phyloP scores from a whole-genome alignment of 2,888 invertebrate species.

The Hoplodrina ambigua region DNA sequence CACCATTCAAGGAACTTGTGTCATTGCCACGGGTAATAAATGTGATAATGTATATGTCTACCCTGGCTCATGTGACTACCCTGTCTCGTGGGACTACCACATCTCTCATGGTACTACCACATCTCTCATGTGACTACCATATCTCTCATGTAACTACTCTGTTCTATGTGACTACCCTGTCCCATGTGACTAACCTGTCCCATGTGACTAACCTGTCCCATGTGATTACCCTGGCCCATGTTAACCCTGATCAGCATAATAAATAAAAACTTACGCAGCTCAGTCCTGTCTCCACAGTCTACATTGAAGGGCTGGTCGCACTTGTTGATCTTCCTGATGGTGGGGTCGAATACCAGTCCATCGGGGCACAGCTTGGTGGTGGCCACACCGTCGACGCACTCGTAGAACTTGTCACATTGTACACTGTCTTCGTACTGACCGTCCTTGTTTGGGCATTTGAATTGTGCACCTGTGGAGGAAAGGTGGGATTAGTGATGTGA shows the following conservation, averaged over 20 bases:
- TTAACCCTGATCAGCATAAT: not conserved
- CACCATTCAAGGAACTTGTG: too few relatives aligned
- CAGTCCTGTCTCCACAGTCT: conserved; percentile 96
- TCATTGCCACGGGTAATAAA: too few relatives aligned
- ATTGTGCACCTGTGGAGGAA: conserved; percentile 87
- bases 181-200: too few relatives aligned
- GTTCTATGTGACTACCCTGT: too few relatives aligned
- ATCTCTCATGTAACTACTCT: too few relatives aligned
- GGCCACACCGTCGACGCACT: conserved; percentile 93
- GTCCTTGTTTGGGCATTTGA: conserved; percentile 94
- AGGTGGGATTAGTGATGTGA: not conserved
- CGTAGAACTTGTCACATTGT: conserved; percentile 97
- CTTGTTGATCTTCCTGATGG: conserved; percentile 96
- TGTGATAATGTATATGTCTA: too few relatives aligned
- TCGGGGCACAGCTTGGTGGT: conserved; percentile 95
- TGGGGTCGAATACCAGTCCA: conserved; percentile 96
- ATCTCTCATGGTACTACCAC: too few relatives aligned
- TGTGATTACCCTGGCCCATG: too few relatives aligned
- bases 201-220: too few relatives aligned
- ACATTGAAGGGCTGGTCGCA: conserved; percentile 98
- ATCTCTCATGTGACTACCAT: too few relatives aligned
- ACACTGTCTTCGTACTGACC: conserved; percentile 95
- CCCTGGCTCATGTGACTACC: too few relatives aligned
- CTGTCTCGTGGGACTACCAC: too few relatives aligned
- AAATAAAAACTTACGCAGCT: conserved; percentile 94